A percentile compares a stretch with the other conserved stretches of the same genome.
phyloP scores from a whole-genome alignment of 2,888 invertebrate genomes.

The Cistogaster globosa region DNA sequence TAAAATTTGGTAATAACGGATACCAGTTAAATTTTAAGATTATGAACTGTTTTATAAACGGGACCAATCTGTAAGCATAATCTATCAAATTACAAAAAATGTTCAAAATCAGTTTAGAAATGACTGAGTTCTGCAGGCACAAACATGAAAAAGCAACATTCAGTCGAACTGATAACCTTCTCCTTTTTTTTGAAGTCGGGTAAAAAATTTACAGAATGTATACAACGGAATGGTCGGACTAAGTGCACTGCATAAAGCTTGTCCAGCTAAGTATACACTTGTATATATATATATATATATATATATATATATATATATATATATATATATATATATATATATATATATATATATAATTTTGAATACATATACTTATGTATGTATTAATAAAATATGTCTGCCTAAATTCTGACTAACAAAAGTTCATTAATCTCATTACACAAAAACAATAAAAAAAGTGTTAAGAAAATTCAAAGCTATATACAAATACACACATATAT shows the following conservation, averaged over 20 bases:
- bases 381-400: neutral
- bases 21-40: too few relatives aligned
- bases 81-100: slow-evolving; percentile 56
- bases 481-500: neutral
- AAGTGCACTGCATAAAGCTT: neutral
- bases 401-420: slow-evolving; percentile 42
- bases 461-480: slow-evolving; percentile 22
- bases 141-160: too few relatives aligned
- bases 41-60: too few relatives aligned
- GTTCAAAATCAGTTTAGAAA: too few relatives aligned
- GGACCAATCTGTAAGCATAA: too few relatives aligned
- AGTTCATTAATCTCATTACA: slow-evolving; percentile 70
- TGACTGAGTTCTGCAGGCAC: too few relatives aligned
- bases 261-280: neutral
- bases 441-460: slow-evolving; percentile 32
- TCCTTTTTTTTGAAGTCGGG: slow-evolving; percentile 32
- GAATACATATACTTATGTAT: neutral
- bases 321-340: too few relatives aligned
- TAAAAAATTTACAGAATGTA: slow-evolving; percentile 32
- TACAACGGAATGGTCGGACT: neutral
- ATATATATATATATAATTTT: too few relatives aligned
- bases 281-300: neutral
- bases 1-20: slow-evolving; percentile 27
- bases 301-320: neutral
- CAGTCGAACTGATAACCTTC: too few relatives aligned